Conservation (phyloP, 2,888 invertebrate genomes). For the Choreutis nemorana region DNA sequence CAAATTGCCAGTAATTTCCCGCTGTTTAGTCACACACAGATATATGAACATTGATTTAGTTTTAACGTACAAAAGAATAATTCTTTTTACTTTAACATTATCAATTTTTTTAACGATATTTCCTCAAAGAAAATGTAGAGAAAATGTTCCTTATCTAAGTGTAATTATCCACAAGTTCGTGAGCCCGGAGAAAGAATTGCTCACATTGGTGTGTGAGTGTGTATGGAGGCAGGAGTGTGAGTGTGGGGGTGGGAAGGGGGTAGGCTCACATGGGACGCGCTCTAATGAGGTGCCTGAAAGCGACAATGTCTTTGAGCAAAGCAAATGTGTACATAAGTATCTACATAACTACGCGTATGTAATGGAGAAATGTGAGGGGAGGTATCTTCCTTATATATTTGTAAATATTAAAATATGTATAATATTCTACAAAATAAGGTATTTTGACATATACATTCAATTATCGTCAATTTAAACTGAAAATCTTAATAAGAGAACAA, state of each 20-base stretch:
- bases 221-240: slow-evolving; percentile 20
- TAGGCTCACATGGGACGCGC: slow-evolving; percentile 65
- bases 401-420: background rate
- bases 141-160: slow-evolving; percentile 47
- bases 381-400: slow-evolving; percentile 37
- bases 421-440: background rate
- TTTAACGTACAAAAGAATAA: too few species aligned
- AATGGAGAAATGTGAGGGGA: too few species aligned
- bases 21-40: slow-evolving; percentile 5
- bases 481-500: too few species aligned
- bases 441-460: too few species aligned
- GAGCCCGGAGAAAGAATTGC: slow-evolving; percentile 60
- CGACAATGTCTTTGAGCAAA: slow-evolving; percentile 66
- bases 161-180: slow-evolving; percentile 63
- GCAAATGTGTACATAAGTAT: slow-evolving; percentile 59
- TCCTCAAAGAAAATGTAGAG: slow-evolving; percentile 10
- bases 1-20: slow-evolving; percentile 12
- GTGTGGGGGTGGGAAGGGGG: slow-evolving; percentile 24
- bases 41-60: too few species aligned
- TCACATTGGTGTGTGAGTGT: slow-evolving; percentile 30
- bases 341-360: slow-evolving; percentile 39
- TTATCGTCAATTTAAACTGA: too few species aligned
- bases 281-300: slow-evolving; percentile 68
- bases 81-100: background rate
- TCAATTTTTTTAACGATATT: background rate